Percentiles rank a stretch among this genome's conserved stretches.
These are phyloP conservation scores for Indri indri DNA, from an alignment of 2,113 vertebrate species.

Conservation along the genomic window DNA sequence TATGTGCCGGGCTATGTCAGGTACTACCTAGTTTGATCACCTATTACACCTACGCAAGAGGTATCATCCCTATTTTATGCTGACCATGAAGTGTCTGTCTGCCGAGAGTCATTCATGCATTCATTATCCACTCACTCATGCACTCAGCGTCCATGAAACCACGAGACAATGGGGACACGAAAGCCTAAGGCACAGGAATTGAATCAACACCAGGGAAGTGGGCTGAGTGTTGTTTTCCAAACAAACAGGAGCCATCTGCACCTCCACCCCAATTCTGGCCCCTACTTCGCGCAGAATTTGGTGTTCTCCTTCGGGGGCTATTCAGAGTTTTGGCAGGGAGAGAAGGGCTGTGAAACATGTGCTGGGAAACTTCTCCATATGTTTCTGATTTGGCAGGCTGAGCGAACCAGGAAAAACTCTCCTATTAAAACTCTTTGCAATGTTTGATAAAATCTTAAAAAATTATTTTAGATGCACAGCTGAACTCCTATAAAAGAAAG, in stretches of 20 bases:
- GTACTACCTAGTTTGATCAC: neutral
- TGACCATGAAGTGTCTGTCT: neutral
- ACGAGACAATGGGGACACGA: neutral
- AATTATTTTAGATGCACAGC: neutral
- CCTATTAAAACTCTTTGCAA: conserved; percentile 28
- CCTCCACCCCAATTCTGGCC: neutral
- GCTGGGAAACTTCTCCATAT: conserved; percentile 16
- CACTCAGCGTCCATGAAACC: neutral
- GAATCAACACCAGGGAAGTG: neutral
- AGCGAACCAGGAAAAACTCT: neutral
- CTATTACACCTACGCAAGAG: neutral
- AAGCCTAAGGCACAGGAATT: neutral
- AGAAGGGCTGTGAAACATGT: neutral
- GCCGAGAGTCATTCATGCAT: neutral
- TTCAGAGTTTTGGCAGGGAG: conserved; percentile 23
- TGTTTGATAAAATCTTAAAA: neutral
- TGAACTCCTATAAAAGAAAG: neutral
- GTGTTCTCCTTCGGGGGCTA: neutral
- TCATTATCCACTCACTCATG: neutral
- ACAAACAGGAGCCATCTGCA: neutral
- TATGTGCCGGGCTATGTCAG: neutral
- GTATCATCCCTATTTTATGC: neutral
- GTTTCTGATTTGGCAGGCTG: conserved; percentile 37
- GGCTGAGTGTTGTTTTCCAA: neutral
- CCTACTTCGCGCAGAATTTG: neutral